Evolutionary conservation across 1,140 invertebrate species (phyloP), one percentile per base, ranked within the genome.

Genomic region (Drosophila sproati): DNA sequence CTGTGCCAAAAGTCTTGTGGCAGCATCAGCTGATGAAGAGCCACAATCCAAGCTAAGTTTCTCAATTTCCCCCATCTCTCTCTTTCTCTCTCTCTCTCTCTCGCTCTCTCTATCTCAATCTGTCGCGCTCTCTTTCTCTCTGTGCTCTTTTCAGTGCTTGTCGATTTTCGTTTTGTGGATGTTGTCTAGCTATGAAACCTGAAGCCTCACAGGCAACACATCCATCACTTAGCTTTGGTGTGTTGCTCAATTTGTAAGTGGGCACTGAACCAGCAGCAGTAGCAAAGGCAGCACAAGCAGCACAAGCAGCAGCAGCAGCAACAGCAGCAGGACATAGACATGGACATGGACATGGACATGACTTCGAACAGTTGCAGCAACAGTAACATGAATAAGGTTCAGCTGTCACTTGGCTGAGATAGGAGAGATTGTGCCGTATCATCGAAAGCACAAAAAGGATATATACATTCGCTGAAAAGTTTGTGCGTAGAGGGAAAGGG

Each of bases 1-100:
- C 63, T 87, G 70, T 76, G 75, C 67, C 78, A 59, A 75, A 87
- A 78, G 74, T 77, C 86, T 78, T 77, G 51, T 37, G 73, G 64
- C 66, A 35, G 48, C 48, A 32, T 4, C 48, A 43, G 5, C 68
- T 64, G 60, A 56, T 55, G 68, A 64, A 66, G 61, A 45, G 41
- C 41, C 51, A 37, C 56, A 66, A 66, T 45, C 45, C 5, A 8
- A 45, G 62, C 61, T 56, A n/a, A 64, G 37, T 52, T 64, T 39
- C 51, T 32, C 52, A 5, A 41, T 59, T 28, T 10, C 29, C 3
- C 28, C 28, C 35, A 2, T 10, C 7, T 7, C 41, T 5, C 43
- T 12, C 62, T 10, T 3, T 20, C 10, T 5, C 20, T 20, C 12
- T 5, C 3, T 5, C 5, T 43, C 2, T 3, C 20, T 20, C 5